A percentile compares a stretch with the other conserved stretches of the same genome.
Conservation (phyloP, 1,140 invertebrate genomes). For the Venustaconcha ellipsiformis region DNA sequence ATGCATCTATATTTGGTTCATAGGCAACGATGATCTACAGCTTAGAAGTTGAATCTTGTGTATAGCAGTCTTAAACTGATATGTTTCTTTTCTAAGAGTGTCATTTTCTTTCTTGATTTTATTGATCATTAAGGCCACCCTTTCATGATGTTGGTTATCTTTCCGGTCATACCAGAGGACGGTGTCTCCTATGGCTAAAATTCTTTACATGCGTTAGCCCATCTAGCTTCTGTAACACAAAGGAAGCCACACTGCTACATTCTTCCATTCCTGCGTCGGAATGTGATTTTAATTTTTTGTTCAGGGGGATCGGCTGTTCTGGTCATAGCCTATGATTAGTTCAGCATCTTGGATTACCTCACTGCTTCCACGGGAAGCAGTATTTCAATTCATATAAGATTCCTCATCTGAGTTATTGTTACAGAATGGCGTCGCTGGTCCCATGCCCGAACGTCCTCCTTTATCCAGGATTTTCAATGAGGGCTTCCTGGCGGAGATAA, state of each 20-base stretch:
- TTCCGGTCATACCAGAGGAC: slow-evolving; percentile 1
- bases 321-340: too few species aligned
- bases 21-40: slow-evolving; percentile 9
- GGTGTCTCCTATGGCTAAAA: slow-evolving; percentile 8
- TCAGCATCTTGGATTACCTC: too few species aligned
- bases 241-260: slow-evolving; percentile 4
- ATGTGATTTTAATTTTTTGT: too few species aligned
- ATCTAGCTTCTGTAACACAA: slow-evolving; percentile 16
- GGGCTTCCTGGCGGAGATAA: too few species aligned
- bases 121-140: slow-evolving; percentile 12
- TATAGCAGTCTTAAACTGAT: slow-evolving; percentile 12
- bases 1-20: slow-evolving; percentile 14
- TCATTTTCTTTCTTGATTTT: background rate
- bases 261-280: too few species aligned
- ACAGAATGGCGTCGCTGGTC: too few species aligned
- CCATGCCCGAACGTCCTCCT: too few species aligned
- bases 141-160: slow-evolving; percentile 10
- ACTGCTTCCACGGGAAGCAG: too few species aligned
- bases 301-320: too few species aligned
- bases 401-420: too few species aligned
- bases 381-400: too few species aligned
- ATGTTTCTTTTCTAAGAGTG: background rate
- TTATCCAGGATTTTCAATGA: too few species aligned
- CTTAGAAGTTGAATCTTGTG: slow-evolving; percentile 17
- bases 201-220: slow-evolving; percentile 11